phyloP scores from a whole-genome alignment of 2,797 vertebrate species.

The Neoniphon sammara region DNA sequence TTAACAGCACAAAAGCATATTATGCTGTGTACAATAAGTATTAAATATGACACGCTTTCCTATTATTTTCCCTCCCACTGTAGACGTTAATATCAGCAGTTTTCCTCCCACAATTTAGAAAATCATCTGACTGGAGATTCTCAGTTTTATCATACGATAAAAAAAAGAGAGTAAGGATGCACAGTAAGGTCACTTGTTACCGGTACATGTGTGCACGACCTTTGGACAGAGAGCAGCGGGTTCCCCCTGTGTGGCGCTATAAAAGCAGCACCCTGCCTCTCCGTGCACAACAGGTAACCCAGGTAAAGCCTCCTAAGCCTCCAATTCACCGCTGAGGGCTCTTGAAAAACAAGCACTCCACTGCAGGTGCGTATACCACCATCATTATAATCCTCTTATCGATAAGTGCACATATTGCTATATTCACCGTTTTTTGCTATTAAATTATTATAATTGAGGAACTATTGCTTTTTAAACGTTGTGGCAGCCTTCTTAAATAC shows the following conservation, averaged over 20 bases:
- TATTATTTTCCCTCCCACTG: too few species aligned
- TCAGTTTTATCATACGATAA: background rate
- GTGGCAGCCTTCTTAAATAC: too few species aligned
- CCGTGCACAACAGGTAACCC: conserved; percentile 56
- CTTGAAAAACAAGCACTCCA: conserved; percentile 16
- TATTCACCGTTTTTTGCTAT: background rate
- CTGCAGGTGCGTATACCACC: conserved; percentile 63
- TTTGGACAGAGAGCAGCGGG: conserved; percentile 50
- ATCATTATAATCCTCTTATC: background rate
- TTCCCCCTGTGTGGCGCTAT: conserved; percentile 47
- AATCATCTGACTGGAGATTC: background rate
- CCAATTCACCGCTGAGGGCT: conserved; percentile 22
- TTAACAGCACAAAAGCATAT: too few species aligned
- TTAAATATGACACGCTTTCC: too few species aligned
- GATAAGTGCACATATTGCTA: background rate
- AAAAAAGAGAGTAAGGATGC: background rate
- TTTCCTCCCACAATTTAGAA: background rate
- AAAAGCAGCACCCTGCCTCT: conserved; percentile 45
- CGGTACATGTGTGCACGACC: conserved; percentile 54
- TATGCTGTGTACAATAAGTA: too few species aligned
- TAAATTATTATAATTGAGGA: background rate
- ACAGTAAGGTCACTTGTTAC: background rate
- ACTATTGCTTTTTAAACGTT: too few species aligned
- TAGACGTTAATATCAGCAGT: too few species aligned
- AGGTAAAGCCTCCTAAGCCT: conserved; percentile 54